Evolutionary conservation across 2,888 invertebrate species (phyloP).

Genomic region (Dermolepida albohirtum): DNA sequence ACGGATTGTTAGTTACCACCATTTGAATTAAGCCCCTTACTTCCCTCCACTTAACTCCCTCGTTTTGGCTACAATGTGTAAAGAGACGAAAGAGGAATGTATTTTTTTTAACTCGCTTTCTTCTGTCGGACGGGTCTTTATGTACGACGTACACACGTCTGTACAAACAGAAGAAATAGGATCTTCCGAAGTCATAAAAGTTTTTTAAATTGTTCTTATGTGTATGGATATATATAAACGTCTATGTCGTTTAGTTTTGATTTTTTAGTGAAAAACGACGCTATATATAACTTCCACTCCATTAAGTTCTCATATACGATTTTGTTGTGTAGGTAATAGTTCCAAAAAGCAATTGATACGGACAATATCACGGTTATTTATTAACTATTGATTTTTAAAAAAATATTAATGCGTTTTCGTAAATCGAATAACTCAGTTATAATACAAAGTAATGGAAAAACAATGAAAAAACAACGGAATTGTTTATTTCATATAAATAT

Average conservation of each 20-base stretch:
- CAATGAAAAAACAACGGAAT: too few relatives aligned
- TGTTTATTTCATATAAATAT: too few relatives aligned
- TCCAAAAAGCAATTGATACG: slow-evolving; percentile 8
- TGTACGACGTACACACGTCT: too few relatives aligned
- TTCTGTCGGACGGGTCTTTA: too few relatives aligned
- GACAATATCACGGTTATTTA: slow-evolving; percentile 15
- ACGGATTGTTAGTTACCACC: slow-evolving; percentile 46
- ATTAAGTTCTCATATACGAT: slow-evolving; percentile 3
- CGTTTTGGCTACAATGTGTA: neutral
- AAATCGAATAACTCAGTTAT: neutral
- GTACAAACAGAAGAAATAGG: neutral
- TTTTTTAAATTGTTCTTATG: slow-evolving; percentile 13
- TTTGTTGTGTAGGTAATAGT: slow-evolving; percentile 13
- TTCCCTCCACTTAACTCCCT: slow-evolving; percentile 12
- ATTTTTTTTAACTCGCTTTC: too few relatives aligned
- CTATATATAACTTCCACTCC: slow-evolving; percentile 16
- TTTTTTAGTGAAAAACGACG: slow-evolving; percentile 16
- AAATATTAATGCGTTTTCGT: neutral
- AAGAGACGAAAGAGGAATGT: neutral
- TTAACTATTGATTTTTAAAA: slow-evolving; percentile 3
- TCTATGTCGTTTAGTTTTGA: slow-evolving; percentile 4
- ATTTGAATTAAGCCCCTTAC: slow-evolving; percentile 22
- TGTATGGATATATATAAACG: neutral
- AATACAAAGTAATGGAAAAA: too few relatives aligned
- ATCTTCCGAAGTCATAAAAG: neutral